A percentile compares a stretch with the other conserved stretches of the same genome.
Evolutionary conservation across 1,140 invertebrate genomes (phyloP).

Genomic region (Magallana gigas): DNA sequence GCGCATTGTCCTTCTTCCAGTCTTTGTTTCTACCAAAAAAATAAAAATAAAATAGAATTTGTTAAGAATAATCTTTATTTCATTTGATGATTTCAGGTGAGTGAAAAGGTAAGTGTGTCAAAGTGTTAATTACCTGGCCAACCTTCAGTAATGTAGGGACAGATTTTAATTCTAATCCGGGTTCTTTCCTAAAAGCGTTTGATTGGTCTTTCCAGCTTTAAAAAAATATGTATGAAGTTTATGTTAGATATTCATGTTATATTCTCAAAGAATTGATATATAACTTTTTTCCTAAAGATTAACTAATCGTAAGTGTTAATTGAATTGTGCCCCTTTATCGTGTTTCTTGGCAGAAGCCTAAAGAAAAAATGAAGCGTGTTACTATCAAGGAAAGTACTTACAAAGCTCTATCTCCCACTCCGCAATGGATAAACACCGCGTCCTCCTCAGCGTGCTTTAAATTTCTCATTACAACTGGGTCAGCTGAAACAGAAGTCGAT

Average conservation of each 20-base stretch:
- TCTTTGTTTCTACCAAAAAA: constrained; percentile 42
- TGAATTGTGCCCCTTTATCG: too few relatives aligned
- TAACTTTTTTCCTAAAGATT: too few relatives aligned
- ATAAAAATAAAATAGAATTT: neutral
- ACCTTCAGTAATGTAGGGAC: constrained; percentile 78
- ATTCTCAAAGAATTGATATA: too few relatives aligned
- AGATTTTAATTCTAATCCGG: constrained; percentile 72
- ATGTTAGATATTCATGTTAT: too few relatives aligned
- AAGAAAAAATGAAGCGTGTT: too few relatives aligned
- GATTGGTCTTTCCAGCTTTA: constrained; percentile 70
- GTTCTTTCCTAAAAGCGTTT: constrained; percentile 76
- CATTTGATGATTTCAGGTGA: too few relatives aligned
- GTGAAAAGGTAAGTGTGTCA: too few relatives aligned
- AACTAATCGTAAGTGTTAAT: too few relatives aligned
- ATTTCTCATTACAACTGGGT: constrained; percentile 76
- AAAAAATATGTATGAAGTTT: neutral
- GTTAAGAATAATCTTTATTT: too few relatives aligned
- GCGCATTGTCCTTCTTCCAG: constrained; percentile 77
- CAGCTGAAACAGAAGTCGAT: constrained; percentile 65
- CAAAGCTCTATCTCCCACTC: constrained; percentile 72
- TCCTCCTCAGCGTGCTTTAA: constrained; percentile 72
- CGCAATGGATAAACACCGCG: constrained; percentile 76
- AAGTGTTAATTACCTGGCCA: constrained; percentile 63
- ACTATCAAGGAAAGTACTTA: neutral
- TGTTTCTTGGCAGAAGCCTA: too few relatives aligned